Evolutionary conservation across 2,888 invertebrate genomes (phyloP).

Genomic region (Cephonodes hylas): DNA sequence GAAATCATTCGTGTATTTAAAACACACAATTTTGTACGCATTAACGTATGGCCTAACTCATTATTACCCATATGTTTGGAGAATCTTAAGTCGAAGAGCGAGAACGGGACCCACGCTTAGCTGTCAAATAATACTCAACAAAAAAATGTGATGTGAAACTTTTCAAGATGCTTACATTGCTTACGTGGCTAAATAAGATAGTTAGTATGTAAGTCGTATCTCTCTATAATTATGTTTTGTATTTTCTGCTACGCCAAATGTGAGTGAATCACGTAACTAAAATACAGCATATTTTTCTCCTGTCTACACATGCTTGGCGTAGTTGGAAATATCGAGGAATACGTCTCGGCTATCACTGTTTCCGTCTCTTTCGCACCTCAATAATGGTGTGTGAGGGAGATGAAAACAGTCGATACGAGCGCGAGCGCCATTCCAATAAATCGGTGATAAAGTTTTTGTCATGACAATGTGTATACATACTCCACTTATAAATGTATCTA

Average conservation of each 20-base stretch:
- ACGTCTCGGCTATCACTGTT: slow-evolving; percentile 5
- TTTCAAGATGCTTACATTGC: slow-evolving; percentile 66
- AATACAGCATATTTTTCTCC: slow-evolving; percentile 31
- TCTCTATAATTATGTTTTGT: slow-evolving; percentile 41
- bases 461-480: slow-evolving; percentile 67
- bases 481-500: slow-evolving; percentile 54
- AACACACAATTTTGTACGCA: neutral
- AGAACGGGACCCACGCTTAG: slow-evolving; percentile 53
- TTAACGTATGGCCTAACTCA: slow-evolving; percentile 8
- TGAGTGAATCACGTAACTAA: slow-evolving; percentile 12
- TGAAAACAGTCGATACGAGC: neutral
- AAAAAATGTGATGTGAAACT: slow-evolving; percentile 55
- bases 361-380: slow-evolving; percentile 1
- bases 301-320: slow-evolving; percentile 6
- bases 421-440: slow-evolving; percentile 2
- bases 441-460: slow-evolving; percentile 34
- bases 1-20: neutral
- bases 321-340: slow-evolving; percentile 9
- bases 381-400: neutral
- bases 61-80: neutral
- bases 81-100: slow-evolving; percentile 21
- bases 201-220: slow-evolving; percentile 60
- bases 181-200: slow-evolving; percentile 72
- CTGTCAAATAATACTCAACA: slow-evolving; percentile 63
- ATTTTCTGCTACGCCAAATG: slow-evolving; percentile 23